A percentile compares a stretch with the other conserved stretches of the same genome.
Evolutionary conservation across 2,113 vertebrate genomes (phyloP).

Genomic region (Hyperoodon ampullatus): DNA sequence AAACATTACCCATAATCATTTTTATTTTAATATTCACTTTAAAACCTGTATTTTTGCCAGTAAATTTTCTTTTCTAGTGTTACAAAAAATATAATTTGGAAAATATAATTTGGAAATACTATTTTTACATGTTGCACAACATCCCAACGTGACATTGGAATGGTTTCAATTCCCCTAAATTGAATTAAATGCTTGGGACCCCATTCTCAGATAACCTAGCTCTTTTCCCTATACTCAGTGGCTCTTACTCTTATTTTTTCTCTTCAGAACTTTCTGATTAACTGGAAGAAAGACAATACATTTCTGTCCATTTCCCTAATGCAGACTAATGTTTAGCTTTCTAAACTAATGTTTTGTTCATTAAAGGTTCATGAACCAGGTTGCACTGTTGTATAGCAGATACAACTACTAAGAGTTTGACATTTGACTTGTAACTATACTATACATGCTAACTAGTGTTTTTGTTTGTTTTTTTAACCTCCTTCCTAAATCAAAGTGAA

Average conservation of each 20-base stretch:
- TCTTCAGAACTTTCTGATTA: neutral
- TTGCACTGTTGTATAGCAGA: neutral
- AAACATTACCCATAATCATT: neutral
- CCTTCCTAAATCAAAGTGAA: slow-evolving; percentile 3
- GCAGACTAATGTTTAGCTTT: neutral
- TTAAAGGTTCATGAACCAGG: neutral
- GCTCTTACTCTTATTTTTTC: neutral
- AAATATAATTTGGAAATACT: neutral
- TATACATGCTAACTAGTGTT: neutral
- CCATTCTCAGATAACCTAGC: neutral
- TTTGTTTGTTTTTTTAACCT: too few relatives aligned
- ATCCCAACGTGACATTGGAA: neutral
- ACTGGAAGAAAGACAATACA: neutral
- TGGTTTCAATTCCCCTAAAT: neutral
- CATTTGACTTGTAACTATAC: neutral
- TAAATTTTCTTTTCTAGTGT: neutral
- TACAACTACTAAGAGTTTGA: neutral
- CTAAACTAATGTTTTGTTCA: neutral
- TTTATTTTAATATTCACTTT: neutral
- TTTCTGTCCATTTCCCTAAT: neutral
- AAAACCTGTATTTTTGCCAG: neutral
- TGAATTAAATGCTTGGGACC: neutral
- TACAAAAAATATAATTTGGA: neutral
- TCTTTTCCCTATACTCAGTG: neutral
- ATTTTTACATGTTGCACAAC: neutral